Conservation (phyloP, 2,797 vertebrate genomes). For the Propithecus deckenii region DNA sequence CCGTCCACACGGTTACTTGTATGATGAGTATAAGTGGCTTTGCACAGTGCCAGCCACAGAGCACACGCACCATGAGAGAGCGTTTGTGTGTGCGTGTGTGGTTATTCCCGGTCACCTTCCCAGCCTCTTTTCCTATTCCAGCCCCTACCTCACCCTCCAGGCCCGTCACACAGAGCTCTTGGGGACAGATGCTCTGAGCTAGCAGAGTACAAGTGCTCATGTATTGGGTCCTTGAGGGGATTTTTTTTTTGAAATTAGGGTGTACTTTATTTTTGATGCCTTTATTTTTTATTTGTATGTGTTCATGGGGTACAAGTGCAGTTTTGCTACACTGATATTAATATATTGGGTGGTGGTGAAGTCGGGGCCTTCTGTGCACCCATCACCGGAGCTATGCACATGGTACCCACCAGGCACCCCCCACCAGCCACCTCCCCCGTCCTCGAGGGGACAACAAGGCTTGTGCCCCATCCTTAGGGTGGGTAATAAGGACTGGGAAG, state of each 20-base stretch:
- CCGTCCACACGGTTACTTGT: not conserved
- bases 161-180: rapidly evolving
- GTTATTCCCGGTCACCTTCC: slow-evolving; percentile 32
- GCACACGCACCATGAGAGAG: not conserved
- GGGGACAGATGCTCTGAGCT: not conserved
- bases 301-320: too few species aligned
- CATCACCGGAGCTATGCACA: too few species aligned
- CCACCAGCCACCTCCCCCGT: too few species aligned
- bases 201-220: rapidly evolving
- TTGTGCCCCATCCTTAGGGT: not conserved
- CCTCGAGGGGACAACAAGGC: too few species aligned
- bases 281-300: too few species aligned
- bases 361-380: too few species aligned
- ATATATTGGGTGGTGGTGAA: too few species aligned
- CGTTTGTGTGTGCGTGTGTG: rapidly evolving
- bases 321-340: too few species aligned
- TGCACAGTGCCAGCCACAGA: not conserved
- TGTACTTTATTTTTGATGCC: too few species aligned
- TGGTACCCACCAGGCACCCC: too few species aligned
- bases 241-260: too few species aligned
- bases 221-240: not conserved
- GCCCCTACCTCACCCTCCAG: not conserved
- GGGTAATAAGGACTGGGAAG: not conserved
- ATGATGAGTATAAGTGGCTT: not conserved
- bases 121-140: not conserved